Conservation (phyloP, 1,140 invertebrate species). For the Scaptodrosophila lebanonensis region DNA sequence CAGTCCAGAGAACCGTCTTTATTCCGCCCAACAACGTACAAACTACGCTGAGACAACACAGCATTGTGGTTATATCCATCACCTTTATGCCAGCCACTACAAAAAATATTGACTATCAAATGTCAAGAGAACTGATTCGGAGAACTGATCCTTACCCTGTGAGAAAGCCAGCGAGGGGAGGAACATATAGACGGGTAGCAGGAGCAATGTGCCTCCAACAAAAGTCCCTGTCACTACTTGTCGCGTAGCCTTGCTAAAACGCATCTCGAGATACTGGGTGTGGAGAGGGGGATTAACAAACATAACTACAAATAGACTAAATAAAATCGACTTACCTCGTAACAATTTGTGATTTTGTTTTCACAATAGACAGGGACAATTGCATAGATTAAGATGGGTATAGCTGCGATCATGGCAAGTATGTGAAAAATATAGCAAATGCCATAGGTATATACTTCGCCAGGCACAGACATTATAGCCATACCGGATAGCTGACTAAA, state of each 20-base stretch:
- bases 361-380: conserved; percentile 92
- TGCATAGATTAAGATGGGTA: conserved; percentile 83
- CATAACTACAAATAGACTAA: neutral
- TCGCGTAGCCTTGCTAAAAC: conserved; percentile 81
- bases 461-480: conserved; percentile 86
- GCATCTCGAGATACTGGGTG: conserved; percentile 83
- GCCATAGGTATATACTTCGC: conserved; percentile 88
- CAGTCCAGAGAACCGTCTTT: conserved; percentile 93
- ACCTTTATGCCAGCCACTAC: conserved; percentile 85
- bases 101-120: conserved; percentile 27
- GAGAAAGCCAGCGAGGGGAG: conserved; percentile 87
- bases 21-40: conserved; percentile 90
- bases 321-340: conserved; percentile 82
- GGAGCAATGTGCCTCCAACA: conserved; percentile 77
- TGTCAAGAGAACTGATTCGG: conserved; percentile 6
- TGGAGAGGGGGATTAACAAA: no score
- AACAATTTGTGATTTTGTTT: conserved; percentile 87
- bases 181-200: conserved; percentile 67
- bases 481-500: conserved; percentile 88
- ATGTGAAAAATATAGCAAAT: conserved; percentile 83
- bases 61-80: conserved; percentile 83
- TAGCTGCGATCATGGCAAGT: conserved; percentile 81
- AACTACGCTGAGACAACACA: conserved; percentile 88
- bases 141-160: conserved; percentile 79
- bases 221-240: conserved; percentile 83